A percentile compares a stretch with the other conserved stretches of the same genome.
phyloP scores from a whole-genome alignment of 1,140 invertebrate genomes.

The Polypedilum vanderplanki region DNA sequence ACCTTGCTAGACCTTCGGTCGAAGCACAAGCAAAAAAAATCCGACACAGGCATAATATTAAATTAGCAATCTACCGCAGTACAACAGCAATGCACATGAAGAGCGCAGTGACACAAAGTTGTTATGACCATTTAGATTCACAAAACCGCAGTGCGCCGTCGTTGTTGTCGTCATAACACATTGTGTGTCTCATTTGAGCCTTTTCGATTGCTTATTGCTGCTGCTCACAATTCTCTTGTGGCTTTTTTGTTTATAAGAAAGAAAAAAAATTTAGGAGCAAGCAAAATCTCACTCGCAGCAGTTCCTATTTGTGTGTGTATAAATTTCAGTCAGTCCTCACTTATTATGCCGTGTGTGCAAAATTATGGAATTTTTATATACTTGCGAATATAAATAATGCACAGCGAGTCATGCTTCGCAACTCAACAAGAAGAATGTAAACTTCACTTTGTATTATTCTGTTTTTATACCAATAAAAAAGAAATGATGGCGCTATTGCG shows the following conservation, averaged over 20 bases:
- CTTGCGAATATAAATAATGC: conserved; percentile 1
- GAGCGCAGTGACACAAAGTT: conserved; percentile 12
- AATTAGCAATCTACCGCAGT: conserved; percentile 28
- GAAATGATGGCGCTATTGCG: conserved; percentile 17
- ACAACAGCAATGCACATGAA: background rate
- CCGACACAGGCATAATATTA: conserved; percentile 18
- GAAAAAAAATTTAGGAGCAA: no score
- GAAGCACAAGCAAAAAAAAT: conserved; percentile 8
- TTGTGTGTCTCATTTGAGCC: conserved; percentile 16
- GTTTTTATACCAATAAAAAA: conserved; percentile 21
- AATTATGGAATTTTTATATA: no score
- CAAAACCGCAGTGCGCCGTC: conserved; percentile 11
- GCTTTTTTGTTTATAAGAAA: background rate
- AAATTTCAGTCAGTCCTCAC: no score
- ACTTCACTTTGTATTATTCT: background rate
- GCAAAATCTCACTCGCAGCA: no score
- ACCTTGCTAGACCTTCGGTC: conserved; percentile 15
- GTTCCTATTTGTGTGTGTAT: no score
- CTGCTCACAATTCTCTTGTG: conserved; percentile 10
- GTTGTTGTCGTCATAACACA: conserved; percentile 16
- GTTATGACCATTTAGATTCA: background rate
- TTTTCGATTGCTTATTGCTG: background rate
- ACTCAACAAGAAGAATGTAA: background rate
- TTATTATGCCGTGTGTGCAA: no score
- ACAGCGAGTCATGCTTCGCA: background rate